These are phyloP conservation scores for Montipora efflorescens DNA, from an alignment of 64 coral and sea anemone species.

Conservation along the genomic window DNA sequence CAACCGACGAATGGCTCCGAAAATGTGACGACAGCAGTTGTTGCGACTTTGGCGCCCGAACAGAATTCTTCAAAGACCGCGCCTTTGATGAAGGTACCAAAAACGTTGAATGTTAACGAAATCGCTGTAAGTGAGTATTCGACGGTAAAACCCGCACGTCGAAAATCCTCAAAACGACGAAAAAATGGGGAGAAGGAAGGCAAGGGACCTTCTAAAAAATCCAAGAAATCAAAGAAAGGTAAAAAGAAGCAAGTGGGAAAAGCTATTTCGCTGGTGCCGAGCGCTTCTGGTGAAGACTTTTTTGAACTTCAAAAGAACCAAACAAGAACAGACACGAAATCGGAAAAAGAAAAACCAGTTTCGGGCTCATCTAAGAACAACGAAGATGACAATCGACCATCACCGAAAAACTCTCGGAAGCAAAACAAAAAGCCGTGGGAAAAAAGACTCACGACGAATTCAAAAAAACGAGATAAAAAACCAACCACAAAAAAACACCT, in stretches of 20 bases:
- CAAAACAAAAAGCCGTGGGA: conserved; percentile 18
- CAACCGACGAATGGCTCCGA: background rate
- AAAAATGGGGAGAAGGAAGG: background rate
- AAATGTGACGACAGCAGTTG: background rate
- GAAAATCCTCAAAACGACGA: background rate
- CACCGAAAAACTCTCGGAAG: background rate
- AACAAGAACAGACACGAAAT: conserved; percentile 1
- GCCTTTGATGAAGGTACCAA: background rate
- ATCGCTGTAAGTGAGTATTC: background rate
- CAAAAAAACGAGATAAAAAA: background rate
- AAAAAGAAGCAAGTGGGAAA: background rate
- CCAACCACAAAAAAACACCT: background rate
- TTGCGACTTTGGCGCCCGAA: background rate
- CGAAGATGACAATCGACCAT: background rate
- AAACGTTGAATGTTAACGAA: background rate
- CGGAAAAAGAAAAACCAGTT: background rate
- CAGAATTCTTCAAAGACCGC: background rate
- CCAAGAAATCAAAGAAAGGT: conserved; percentile 13
- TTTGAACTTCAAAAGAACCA: background rate
- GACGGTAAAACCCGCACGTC: background rate
- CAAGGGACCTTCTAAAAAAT: background rate
- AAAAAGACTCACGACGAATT: background rate
- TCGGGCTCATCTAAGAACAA: background rate
- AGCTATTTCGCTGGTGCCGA: background rate
- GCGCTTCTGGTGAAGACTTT: background rate